Evolutionary conservation across 2,888 invertebrate genomes (phyloP), one percentile per base, ranked within the genome.

Genomic region (Drosophila nr. perissopoda): DNA sequence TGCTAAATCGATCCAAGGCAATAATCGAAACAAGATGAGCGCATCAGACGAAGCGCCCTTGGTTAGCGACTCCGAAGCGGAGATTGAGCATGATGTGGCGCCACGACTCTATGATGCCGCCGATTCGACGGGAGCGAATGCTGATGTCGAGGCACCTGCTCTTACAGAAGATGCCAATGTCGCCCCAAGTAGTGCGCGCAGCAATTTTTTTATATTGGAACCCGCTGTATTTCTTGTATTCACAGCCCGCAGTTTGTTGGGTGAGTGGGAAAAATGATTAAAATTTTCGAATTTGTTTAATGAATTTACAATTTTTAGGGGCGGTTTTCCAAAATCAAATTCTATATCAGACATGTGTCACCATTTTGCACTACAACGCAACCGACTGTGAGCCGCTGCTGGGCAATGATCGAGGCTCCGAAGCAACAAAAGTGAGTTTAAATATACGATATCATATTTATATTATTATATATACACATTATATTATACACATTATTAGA

Each of bases 291-390:
- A 16, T 16, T 3, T 38, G 2, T 18, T 18, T 7, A 8, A 27
- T 18, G 5, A 58, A 10, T 25, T 10, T 8, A 0, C 1, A 33
- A 7, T 42, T 62, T 72, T 73, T 73, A 93, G 93, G 87, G 79
- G 91, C 93, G 70, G 92, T 96, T 38, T 93, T 95, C 68, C 95
- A 95, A 79, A 96, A 96, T 92, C 94, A 97, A 75, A 92, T 96
- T 59, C 92, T 96, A 11, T 96, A 95, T 88, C 94, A 96, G 80
- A 95, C 96, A 3, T 97, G 97, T 92, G 94, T 94, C 52, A 93
- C 94, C 53, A 93, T 95, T 2, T 92, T 95, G 77, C 93, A 94
- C 34, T 94, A 94, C 78, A 94, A 95, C 73, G 92, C 94, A 63
- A 93, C 94, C 0, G 94, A 95, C 58, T 97, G 97, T 65, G 80